phyloP scores from a whole-genome alignment of 2,113 vertebrate genomes.

The Andinoacara biseriatus region DNA sequence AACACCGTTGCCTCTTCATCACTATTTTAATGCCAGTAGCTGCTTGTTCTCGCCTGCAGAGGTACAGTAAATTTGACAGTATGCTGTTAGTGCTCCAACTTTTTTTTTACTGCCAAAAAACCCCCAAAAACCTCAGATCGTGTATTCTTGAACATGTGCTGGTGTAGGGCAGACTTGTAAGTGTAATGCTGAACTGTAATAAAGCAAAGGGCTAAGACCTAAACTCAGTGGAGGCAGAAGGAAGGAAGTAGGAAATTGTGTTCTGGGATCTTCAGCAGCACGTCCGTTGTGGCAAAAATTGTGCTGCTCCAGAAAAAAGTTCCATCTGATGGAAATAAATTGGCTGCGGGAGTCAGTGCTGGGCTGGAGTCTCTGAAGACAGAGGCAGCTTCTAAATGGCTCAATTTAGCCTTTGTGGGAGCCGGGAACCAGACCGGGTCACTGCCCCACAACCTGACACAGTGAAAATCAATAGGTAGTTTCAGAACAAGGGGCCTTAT shows the following conservation, averaged over 20 bases:
- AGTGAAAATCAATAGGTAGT: constrained; percentile 83
- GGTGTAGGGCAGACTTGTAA: constrained; percentile 17
- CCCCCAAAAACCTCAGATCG: neutral
- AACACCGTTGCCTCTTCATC: neutral
- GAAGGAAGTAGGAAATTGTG: constrained; percentile 45
- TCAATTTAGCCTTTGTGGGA: constrained; percentile 80
- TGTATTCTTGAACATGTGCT: constrained; percentile 3
- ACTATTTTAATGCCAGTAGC: constrained; percentile 32
- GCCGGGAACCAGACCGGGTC: constrained; percentile 67
- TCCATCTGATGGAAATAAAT: constrained; percentile 78
- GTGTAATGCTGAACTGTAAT: constrained; percentile 48
- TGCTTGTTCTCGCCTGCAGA: constrained; percentile 26
- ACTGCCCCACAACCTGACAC: constrained; percentile 69
- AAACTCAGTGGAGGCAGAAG: constrained; percentile 34
- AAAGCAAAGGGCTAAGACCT: constrained; percentile 28
- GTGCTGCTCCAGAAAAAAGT: constrained; percentile 64
- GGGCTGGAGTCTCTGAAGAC: constrained; percentile 72
- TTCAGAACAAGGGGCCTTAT: constrained; percentile 81
- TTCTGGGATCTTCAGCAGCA: constrained; percentile 42
- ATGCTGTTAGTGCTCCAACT: constrained; percentile 1
- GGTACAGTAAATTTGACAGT: constrained; percentile 3
- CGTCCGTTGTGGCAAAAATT: constrained; percentile 59
- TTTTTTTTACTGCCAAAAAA: neutral
- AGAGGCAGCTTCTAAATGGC: constrained; percentile 77
- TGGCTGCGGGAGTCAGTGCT: constrained; percentile 62